Percentiles rank a stretch among this genome's conserved stretches.
These are phyloP conservation scores for Clupea harengus DNA, from an alignment of 2,113 vertebrate genomes.

Conservation along the genomic window DNA sequence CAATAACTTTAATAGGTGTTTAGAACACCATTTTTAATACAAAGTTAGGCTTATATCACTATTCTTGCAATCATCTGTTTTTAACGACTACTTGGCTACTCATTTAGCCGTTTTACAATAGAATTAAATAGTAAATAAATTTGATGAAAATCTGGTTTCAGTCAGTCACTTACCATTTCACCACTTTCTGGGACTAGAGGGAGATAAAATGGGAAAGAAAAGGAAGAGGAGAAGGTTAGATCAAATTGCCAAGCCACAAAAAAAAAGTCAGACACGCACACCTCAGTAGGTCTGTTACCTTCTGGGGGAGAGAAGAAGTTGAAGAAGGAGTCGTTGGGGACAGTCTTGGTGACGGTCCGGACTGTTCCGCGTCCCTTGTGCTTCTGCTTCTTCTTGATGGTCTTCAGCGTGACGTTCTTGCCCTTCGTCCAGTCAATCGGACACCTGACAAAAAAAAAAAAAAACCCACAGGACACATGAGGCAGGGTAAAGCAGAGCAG, in stretches of 20 bases:
- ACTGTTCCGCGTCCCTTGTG: slow-evolving; percentile 98
- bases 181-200: slow-evolving; percentile 90
- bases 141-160: background rate
- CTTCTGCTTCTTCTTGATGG: slow-evolving; percentile 99
- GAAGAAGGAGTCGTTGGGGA: slow-evolving; percentile 98
- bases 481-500: background rate
- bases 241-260: background rate
- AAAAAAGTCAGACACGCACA: background rate
- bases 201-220: slow-evolving; percentile 37
- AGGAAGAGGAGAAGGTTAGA: background rate
- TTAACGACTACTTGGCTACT: too few species aligned
- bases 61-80: too few species aligned
- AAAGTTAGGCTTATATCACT: too few species aligned
- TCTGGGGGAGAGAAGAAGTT: slow-evolving; percentile 98
- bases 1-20: too few species aligned
- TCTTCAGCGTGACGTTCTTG: slow-evolving; percentile 98
- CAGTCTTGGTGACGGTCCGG: slow-evolving; percentile 95
- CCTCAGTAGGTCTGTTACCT: slow-evolving; percentile 62
- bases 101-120: too few species aligned
- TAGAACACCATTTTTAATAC: too few species aligned
- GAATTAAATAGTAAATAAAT: too few species aligned
- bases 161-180: slow-evolving; percentile 82
- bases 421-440: slow-evolving; percentile 98
- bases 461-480: background rate
- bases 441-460: slow-evolving; percentile 76